Percentiles rank a stretch among this genome's conserved stretches.
phyloP scores from a whole-genome alignment of 23 tunicate species.

The Clavelina lepadiformis region DNA sequence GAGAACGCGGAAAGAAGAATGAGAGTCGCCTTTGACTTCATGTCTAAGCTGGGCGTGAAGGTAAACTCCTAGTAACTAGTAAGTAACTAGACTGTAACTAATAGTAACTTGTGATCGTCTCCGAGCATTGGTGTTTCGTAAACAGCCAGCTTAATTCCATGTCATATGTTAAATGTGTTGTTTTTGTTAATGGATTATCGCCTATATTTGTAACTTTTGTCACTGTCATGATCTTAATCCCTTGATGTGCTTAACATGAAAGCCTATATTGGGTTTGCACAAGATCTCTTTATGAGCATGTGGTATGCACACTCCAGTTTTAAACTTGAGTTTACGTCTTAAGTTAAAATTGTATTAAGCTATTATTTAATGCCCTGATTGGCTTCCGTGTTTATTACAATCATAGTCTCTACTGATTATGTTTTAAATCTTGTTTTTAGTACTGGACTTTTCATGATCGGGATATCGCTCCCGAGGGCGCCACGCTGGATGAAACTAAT shows the following conservation, averaged over 20 bases:
- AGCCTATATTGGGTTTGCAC: too few species aligned
- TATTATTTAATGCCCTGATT: not conserved
- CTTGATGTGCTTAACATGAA: too few species aligned
- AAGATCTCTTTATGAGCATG: too few species aligned
- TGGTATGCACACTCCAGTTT: too few species aligned
- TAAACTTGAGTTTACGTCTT: too few species aligned
- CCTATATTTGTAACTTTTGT: not conserved
- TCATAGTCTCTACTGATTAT: not conserved
- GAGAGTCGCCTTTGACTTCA: conserved; percentile 88
- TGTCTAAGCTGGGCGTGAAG: conserved; percentile 87
- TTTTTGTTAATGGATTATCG: not conserved
- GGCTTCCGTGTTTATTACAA: too few species aligned
- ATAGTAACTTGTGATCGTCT: too few species aligned
- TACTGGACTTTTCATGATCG: conserved; percentile 96
- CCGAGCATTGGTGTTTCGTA: too few species aligned
- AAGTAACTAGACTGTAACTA: too few species aligned
- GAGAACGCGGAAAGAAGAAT: conserved; percentile 85
- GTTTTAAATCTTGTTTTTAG: conserved; percentile 20
- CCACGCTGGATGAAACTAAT: conserved; percentile 75
- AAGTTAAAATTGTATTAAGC: not conserved
- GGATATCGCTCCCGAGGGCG: conserved; percentile 92
- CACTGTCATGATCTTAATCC: too few species aligned
- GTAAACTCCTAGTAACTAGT: conserved; percentile 25
- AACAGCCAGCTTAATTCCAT: too few species aligned
- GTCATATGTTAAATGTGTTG: too few species aligned